phyloP scores from a whole-genome alignment of 2,113 vertebrate genomes.

The Rhipidura dahli region DNA sequence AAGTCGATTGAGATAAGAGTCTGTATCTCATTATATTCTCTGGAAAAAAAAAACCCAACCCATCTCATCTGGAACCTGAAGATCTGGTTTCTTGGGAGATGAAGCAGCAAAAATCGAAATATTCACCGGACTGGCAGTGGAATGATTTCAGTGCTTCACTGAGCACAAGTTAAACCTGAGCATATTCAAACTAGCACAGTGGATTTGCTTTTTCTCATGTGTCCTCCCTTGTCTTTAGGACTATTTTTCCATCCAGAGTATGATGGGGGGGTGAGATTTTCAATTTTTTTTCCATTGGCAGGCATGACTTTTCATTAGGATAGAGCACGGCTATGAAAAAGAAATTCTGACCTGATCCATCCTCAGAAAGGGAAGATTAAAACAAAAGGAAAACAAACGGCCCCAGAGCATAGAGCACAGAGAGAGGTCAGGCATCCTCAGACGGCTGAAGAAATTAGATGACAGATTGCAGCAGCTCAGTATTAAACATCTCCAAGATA shows the following conservation, averaged over 20 bases:
- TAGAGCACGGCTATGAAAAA: neutral
- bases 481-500: neutral
- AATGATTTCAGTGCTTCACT: neutral
- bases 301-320: neutral
- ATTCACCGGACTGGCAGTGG: neutral
- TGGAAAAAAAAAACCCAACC: accelerated
- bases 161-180: neutral
- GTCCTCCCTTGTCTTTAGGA: neutral
- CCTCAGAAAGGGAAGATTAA: neutral
- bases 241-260: neutral
- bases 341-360: neutral
- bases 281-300: neutral
- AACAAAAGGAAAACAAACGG: neutral
- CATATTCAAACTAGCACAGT: neutral
- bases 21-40: neutral
- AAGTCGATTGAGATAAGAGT: neutral
- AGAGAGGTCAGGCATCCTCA: neutral
- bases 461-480: neutral
- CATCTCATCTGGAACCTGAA: neutral
- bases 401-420: neutral
- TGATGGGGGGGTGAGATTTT: neutral
- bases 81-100: slow-evolving; percentile 2
- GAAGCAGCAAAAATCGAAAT: neutral
- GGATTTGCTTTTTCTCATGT: neutral
- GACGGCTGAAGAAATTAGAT: neutral